Evolutionary conservation across 2,113 vertebrate species (phyloP).

Genomic region (Centropristis striata): DNA sequence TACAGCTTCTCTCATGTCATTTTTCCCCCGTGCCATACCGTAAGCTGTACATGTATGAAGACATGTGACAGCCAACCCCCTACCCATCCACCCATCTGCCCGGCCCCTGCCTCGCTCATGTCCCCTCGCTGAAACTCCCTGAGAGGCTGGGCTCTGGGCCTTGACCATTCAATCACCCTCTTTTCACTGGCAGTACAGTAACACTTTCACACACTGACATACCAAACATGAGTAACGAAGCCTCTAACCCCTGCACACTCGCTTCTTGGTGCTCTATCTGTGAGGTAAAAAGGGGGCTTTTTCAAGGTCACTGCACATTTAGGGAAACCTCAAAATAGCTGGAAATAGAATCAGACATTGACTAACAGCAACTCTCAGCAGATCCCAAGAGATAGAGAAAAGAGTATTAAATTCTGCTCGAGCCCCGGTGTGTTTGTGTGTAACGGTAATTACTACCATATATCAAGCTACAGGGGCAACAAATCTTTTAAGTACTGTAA

Average conservation of each 20-base stretch:
- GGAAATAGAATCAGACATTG: constrained; percentile 69
- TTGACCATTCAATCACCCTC: constrained; percentile 77
- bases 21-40: constrained; percentile 10
- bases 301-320: constrained; percentile 74
- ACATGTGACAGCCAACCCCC: constrained; percentile 23
- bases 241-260: constrained; percentile 47
- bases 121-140: constrained; percentile 70
- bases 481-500: constrained; percentile 55
- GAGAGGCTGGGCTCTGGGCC: constrained; percentile 52
- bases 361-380: constrained; percentile 47
- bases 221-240: constrained; percentile 57
- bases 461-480: constrained; percentile 49
- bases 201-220: constrained; percentile 59
- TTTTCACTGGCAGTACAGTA: constrained; percentile 51
- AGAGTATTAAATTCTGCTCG: constrained; percentile 50
- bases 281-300: constrained; percentile 42
- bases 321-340: constrained; percentile 21
- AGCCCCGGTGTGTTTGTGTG: constrained; percentile 43
- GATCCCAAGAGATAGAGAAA: constrained; percentile 50
- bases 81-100: constrained; percentile 37
- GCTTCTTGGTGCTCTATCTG: constrained; percentile 54
- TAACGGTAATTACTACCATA: constrained; percentile 62
- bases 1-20: constrained; percentile 26
- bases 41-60: constrained; percentile 23
- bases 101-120: constrained; percentile 36